Conservation (phyloP, 92 coral and sea anemone genomes). For the Umimayanthus chanpuru region DNA sequence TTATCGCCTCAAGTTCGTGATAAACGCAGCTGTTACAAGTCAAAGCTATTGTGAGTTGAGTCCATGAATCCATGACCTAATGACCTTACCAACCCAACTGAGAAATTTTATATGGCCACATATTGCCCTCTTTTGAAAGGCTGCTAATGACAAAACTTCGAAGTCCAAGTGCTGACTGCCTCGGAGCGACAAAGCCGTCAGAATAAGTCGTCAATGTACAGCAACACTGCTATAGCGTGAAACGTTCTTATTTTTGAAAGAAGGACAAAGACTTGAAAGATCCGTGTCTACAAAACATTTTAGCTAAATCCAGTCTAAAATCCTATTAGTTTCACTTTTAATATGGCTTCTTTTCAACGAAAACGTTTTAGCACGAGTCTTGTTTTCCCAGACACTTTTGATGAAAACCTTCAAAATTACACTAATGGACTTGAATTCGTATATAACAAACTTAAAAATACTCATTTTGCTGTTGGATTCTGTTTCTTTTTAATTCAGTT, state of each 20-base stretch:
- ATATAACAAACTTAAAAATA: too few species aligned
- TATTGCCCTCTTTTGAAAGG: background rate
- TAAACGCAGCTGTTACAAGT: constrained; percentile 25
- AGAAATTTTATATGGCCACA: background rate
- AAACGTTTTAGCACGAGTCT: background rate
- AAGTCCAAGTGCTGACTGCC: background rate
- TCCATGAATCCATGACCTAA: background rate
- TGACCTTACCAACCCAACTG: background rate
- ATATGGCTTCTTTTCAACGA: background rate
- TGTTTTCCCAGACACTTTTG: background rate
- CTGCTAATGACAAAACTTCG: background rate
- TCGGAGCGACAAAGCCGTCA: background rate
- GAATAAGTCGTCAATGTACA: background rate
- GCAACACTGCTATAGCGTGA: background rate
- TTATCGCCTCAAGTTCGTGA: background rate
- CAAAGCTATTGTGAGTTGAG: background rate
- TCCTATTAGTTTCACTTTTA: background rate
- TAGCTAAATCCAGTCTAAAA: background rate
- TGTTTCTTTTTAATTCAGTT: background rate
- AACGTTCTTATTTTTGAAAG: background rate
- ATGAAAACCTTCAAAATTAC: background rate
- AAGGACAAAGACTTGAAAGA: background rate
- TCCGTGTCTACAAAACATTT: background rate
- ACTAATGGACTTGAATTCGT: background rate
- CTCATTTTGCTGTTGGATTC: background rate